Conservation (phyloP, 1,140 invertebrate species). For the Neodiprion lecontei region DNA sequence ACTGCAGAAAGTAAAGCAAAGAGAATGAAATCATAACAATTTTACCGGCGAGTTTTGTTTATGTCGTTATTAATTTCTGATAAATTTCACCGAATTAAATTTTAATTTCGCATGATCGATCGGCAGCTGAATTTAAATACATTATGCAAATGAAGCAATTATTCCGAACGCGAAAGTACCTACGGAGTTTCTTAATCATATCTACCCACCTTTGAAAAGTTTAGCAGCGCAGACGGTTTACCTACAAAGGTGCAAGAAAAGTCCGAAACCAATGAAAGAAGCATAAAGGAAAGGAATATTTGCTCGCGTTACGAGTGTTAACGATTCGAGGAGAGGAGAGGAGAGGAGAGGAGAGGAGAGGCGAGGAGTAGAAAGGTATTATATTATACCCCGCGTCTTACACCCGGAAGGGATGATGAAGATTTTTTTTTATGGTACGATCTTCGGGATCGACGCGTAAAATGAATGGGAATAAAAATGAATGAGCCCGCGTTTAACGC, state of each 20-base stretch:
- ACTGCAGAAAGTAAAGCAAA: too few species aligned
- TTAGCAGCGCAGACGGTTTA: background rate
- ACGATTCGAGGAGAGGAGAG: background rate
- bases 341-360: background rate
- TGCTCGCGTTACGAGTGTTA: background rate
- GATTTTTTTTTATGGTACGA: background rate
- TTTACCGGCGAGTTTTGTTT: too few species aligned
- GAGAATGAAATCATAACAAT: too few species aligned
- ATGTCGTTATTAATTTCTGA: too few species aligned
- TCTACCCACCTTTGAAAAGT: background rate
- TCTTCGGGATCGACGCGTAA: background rate
- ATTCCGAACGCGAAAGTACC: too few species aligned
- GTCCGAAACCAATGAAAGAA: background rate
- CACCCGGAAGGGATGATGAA: background rate
- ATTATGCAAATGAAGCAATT: too few species aligned
- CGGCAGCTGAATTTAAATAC: background rate
- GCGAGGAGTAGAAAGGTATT: background rate
- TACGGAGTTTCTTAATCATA: background rate
- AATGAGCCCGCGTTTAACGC: background rate
- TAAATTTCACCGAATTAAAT: background rate
- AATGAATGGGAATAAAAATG: constrained; percentile 1
- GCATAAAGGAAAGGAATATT: background rate
- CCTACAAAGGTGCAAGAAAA: background rate
- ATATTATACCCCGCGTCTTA: background rate
- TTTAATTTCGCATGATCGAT: background rate